Evolutionary conservation across 2,113 vertebrate genomes (phyloP).

Genomic region (Neoarius graeffei): DNA sequence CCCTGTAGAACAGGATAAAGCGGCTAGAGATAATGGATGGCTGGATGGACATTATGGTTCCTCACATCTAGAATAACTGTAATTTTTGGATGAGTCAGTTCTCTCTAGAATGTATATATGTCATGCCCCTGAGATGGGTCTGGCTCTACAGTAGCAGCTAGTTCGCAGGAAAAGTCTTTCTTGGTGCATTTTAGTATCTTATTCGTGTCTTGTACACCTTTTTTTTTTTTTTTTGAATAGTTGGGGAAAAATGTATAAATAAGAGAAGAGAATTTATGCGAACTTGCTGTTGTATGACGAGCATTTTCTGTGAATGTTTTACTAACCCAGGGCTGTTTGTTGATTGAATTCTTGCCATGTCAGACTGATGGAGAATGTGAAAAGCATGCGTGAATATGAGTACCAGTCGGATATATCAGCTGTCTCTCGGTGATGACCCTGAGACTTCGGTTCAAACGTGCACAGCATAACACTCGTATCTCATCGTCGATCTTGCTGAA

Average conservation of each 20-base stretch:
- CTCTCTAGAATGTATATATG: background rate
- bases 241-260: background rate
- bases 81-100: background rate
- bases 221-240: background rate
- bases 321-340: background rate
- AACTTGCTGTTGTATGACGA: background rate
- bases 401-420: background rate
- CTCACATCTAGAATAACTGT: background rate
- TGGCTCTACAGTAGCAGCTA: background rate
- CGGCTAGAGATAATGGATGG: too few species aligned
- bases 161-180: too few species aligned
- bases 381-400: background rate
- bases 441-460: background rate
- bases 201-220: background rate
- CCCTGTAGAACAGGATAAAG: too few species aligned
- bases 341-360: background rate
- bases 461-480: background rate
- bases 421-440: background rate
- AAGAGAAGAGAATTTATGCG: background rate
- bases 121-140: background rate
- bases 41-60: background rate
- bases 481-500: background rate
- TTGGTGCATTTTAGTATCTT: background rate
- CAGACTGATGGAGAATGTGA: background rate
- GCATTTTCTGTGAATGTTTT: background rate